Percentiles rank a stretch among this genome's conserved stretches.
These are phyloP conservation scores for Tipula lateralis DNA, from an alignment of 2,888 invertebrate species.

Conservation along the genomic window DNA sequence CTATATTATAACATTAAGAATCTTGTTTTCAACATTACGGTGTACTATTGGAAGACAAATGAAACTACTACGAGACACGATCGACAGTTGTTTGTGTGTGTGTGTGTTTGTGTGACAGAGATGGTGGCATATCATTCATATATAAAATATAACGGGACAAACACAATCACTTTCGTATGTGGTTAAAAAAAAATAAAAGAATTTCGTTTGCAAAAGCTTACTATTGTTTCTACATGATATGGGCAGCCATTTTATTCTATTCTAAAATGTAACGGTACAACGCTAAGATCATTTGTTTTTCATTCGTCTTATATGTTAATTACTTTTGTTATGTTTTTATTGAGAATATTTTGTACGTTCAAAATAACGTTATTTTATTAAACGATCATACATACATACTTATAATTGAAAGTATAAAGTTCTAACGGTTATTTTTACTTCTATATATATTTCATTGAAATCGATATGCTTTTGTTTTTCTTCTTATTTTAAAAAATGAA, in stretches of 20 bases:
- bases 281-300: not conserved
- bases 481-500: slow-evolving; percentile 19
- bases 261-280: not conserved
- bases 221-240: not conserved
- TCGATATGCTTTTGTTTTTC: slow-evolving; percentile 20
- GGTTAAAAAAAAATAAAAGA: not conserved
- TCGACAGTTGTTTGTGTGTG: not conserved
- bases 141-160: not conserved
- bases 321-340: not conserved
- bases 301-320: not conserved
- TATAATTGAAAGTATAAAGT: slow-evolving; percentile 15
- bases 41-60: not conserved
- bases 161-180: slow-evolving; percentile 15
- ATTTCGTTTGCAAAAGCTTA: not conserved
- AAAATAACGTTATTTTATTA: not conserved
- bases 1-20: slow-evolving; percentile 16
- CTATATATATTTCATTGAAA: not conserved
- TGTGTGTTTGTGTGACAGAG: not conserved
- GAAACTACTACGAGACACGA: not conserved
- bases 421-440: not conserved
- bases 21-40: not conserved
- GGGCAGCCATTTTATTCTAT: not conserved
- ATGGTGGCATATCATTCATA: not conserved
- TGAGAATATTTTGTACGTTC: no score
- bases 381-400: not conserved